Evolutionary conservation across 2,797 vertebrate species (phyloP), one percentile per base, ranked within the genome.

Genomic region (Malacoctenus gilli): DNA sequence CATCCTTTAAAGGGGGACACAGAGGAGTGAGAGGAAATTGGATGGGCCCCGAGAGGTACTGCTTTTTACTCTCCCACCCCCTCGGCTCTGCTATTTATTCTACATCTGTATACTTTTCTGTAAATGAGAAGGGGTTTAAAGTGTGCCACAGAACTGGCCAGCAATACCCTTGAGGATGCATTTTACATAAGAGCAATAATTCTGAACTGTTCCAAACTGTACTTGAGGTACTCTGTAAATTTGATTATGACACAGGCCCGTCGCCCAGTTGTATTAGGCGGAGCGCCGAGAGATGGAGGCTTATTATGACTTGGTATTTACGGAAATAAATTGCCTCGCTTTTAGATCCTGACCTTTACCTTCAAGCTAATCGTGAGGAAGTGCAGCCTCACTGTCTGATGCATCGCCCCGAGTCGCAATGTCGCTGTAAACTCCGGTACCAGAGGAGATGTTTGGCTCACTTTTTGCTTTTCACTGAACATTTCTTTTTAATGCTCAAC

Each of bases 291-390:
- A 49, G 48, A 59, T 9, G 55, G 51, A 60, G 35, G 18, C 41
- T 67, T 60, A 65, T 75, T 73, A 77, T 59, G 47, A 66, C 42
- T 64, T 72, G 54, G 54, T 70, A 74, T 82, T 78, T 79, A 56
- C 9, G 19, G 74, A 78, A 80, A 73, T 75, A 62, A 60, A 77
- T 68, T 59, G 63, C 53, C 16, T 55, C n/a, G 60, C 62, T 55
- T 51, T 73, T 66, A 54, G 49, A 70, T 60, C 39, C n/a, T 68
- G 79, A 83, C 72, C 74, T 69, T 76, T 72, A 79, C 56, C 74
- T 82, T 54, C 37, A 49, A n/a, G 52, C 64, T 70, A 62, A 68
- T 64, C 51, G 42, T 59, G 60, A 68, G 61, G 43, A 65, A 49
- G 31, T 56, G 34, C 54, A 50, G 58, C 44, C 13, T 49, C 22